Percentiles rank a stretch among this genome's conserved stretches.
Evolutionary conservation across 2,797 vertebrate species (phyloP).

Genomic region (Artibeus lituratus): DNA sequence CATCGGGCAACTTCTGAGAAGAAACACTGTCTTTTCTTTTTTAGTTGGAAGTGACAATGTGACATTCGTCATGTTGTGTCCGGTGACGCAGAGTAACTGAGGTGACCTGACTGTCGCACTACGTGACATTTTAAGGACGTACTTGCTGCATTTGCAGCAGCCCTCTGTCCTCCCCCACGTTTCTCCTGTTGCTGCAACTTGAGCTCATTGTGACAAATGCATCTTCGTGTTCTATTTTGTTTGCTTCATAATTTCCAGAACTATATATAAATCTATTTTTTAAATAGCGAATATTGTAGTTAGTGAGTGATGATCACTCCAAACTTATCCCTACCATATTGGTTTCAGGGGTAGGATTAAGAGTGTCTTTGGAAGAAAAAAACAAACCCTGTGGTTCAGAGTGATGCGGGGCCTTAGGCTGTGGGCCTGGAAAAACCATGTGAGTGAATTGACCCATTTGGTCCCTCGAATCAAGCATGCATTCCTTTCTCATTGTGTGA

Average conservation of each 20-base stretch:
- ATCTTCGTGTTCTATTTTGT: constrained; percentile 70
- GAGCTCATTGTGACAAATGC: constrained; percentile 75
- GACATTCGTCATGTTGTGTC: constrained; percentile 71
- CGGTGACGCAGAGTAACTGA: constrained; percentile 67
- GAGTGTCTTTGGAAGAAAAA: constrained; percentile 68
- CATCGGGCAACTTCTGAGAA: constrained; percentile 73
- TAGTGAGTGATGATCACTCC: constrained; percentile 65
- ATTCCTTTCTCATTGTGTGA: constrained; percentile 76
- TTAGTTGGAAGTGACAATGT: constrained; percentile 52
- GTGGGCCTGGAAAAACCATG: constrained; percentile 68
- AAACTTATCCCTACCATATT: constrained; percentile 76
- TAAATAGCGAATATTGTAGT: constrained; percentile 69
- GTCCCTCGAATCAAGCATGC: constrained; percentile 65
- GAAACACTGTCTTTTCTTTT: constrained; percentile 70
- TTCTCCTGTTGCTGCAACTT: constrained; percentile 61
- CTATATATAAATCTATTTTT: constrained; percentile 79
- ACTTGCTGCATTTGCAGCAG: constrained; percentile 70
- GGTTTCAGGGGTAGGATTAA: constrained; percentile 76
- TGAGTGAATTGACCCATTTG: constrained; percentile 64
- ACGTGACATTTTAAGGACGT: constrained; percentile 64
- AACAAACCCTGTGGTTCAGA: constrained; percentile 57
- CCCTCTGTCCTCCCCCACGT: constrained; percentile 62
- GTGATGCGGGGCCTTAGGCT: constrained; percentile 67
- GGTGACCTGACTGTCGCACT: constrained; percentile 68
- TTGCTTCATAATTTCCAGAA: constrained; percentile 77